Conservation (phyloP, 2,888 invertebrate species). For the Sphinx pinastri region DNA sequence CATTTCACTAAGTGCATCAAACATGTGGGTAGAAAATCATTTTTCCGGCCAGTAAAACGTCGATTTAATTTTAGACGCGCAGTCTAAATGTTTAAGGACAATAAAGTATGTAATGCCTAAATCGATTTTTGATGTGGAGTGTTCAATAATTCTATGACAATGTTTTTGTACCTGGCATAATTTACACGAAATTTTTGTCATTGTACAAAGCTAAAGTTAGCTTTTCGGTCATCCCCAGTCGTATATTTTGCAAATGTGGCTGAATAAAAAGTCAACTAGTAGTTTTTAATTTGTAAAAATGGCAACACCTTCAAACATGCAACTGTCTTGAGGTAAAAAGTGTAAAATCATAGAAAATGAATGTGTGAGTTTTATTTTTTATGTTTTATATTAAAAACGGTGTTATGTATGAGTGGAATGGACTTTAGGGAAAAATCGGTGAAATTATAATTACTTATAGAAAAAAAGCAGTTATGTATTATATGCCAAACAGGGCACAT, state of each 20-base stretch:
- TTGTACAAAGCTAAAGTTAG: not conserved
- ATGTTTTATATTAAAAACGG: slow-evolving; percentile 60
- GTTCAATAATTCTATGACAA: slow-evolving; percentile 29
- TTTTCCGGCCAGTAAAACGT: slow-evolving; percentile 24
- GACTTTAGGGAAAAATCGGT: slow-evolving; percentile 30
- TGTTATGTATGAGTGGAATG: slow-evolving; percentile 42
- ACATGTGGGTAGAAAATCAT: slow-evolving; percentile 17
- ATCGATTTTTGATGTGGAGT: slow-evolving; percentile 32
- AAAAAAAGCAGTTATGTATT: slow-evolving; percentile 21
- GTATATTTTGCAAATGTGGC: slow-evolving; percentile 8
- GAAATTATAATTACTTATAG: slow-evolving; percentile 28
- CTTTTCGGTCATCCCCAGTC: not conserved
- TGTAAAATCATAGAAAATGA: slow-evolving; percentile 50
- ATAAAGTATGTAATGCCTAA: slow-evolving; percentile 44
- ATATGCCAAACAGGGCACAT: slow-evolving; percentile 25
- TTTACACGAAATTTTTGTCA: slow-evolving; percentile 9
- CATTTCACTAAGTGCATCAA: slow-evolving; percentile 16
- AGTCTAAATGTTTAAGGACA: slow-evolving; percentile 35
- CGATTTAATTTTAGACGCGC: slow-evolving; percentile 20
- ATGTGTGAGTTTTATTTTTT: slow-evolving; percentile 47
- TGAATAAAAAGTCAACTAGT: slow-evolving; percentile 25
- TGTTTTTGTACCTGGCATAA: slow-evolving; percentile 25
- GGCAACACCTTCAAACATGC: slow-evolving; percentile 46
- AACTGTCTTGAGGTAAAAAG: slow-evolving; percentile 60
- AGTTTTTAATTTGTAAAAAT: slow-evolving; percentile 34